Conservation (phyloP, 2,888 invertebrate genomes). For the Ferdinandea cuprea region DNA sequence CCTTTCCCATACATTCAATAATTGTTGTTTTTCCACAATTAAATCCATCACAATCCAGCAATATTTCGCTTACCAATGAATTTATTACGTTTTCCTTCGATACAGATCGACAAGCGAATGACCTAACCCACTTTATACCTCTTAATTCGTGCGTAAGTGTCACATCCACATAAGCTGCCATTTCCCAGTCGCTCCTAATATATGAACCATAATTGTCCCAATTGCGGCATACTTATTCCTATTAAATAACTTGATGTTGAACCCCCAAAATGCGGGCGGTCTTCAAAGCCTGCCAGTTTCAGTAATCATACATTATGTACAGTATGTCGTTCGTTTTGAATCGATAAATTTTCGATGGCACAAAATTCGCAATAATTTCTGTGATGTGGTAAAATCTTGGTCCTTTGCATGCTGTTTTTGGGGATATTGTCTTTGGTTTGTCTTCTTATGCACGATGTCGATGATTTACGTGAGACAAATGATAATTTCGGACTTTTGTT, state of each 20-base stretch:
- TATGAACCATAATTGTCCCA: background rate
- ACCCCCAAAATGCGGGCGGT: background rate
- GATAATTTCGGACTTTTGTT: background rate
- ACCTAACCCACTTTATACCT: background rate
- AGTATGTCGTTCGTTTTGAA: background rate
- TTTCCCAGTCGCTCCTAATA: background rate
- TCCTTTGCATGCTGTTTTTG: background rate
- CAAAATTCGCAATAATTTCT: background rate
- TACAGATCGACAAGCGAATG: background rate
- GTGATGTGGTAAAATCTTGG: background rate
- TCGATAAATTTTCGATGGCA: background rate
- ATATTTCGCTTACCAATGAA: background rate
- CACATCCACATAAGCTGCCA: background rate
- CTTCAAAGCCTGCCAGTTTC: background rate
- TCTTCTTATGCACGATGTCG: background rate
- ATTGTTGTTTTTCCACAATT: too few relatives aligned
- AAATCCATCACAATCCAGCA: too few relatives aligned
- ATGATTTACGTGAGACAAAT: conserved; percentile 30
- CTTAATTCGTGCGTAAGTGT: background rate
- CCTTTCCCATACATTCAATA: too few relatives aligned
- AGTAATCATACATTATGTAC: background rate
- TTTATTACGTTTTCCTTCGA: background rate
- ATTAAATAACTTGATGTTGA: conserved; percentile 1
- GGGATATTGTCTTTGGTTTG: too few relatives aligned
- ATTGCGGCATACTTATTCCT: background rate